A percentile compares a stretch with the other conserved stretches of the same genome.
phyloP scores from a whole-genome alignment of 2,113 vertebrate species.

The Hyla sarda region DNA sequence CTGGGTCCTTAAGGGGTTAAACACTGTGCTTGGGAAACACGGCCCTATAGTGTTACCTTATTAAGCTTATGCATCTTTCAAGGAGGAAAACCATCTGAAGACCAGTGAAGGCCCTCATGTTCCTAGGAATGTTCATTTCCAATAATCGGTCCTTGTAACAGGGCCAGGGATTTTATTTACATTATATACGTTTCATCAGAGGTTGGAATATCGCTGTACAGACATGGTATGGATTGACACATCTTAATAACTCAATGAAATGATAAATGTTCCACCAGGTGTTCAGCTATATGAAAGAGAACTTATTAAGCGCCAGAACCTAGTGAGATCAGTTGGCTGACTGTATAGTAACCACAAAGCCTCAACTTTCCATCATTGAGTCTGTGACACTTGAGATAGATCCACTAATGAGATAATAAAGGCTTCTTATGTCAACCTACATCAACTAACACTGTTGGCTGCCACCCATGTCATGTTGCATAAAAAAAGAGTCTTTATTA shows the following conservation, averaged over 20 bases:
- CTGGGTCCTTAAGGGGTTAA: no score
- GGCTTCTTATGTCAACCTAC: neutral
- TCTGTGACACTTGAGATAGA: neutral
- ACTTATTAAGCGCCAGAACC: neutral
- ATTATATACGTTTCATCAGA: neutral
- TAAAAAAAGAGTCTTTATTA: neutral
- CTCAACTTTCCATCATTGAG: neutral
- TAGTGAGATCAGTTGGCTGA: neutral
- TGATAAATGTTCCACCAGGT: conserved; percentile 7
- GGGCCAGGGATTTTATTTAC: neutral
- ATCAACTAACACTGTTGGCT: neutral
- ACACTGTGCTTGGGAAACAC: no score
- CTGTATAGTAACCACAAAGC: conserved; percentile 2
- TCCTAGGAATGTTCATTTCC: no score
- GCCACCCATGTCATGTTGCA: neutral
- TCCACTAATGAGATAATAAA: neutral
- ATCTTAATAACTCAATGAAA: neutral
- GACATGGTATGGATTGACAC: neutral
- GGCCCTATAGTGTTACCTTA: no score
- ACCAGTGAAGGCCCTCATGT: no score
- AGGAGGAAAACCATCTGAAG: neutral
- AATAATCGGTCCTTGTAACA: neutral
- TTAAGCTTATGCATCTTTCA: neutral
- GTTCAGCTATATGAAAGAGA: neutral
- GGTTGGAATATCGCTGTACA: neutral